Evolutionary conservation across 2,888 invertebrate genomes (phyloP), one percentile per base, ranked within the genome.

Genomic region (Leptopilina drosophilae): DNA sequence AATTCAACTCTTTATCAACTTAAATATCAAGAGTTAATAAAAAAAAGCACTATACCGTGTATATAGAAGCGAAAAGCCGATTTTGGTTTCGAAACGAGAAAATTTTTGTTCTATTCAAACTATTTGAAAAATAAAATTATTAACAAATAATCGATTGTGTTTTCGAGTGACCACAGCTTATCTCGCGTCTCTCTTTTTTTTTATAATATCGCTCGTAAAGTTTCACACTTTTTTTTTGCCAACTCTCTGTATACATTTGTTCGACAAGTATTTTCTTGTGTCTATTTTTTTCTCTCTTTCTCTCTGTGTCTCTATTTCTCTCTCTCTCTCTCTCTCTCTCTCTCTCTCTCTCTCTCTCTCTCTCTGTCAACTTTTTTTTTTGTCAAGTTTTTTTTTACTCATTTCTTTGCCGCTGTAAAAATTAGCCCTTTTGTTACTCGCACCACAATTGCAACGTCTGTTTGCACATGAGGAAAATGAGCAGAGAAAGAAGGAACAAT

Each of bases 111-210:
- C 7, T 8, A 7, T 42, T 42, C 42, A 42, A 42, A 42, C 42
- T 42, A 42, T 42, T 42, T 42, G 0, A 7, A 42, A 8, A 42
- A 42, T 33, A 33, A 33, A 33, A 2, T 33, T 33, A 42, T 42
- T 42, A 42, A 0, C 8, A 42, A 42, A 84, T 83, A 86, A 88
- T 87, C 86, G 87, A 88, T 88, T 86, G 84, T 82, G 83, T 46
- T 66, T 79, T 82, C 85, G 85, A 81, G 75, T 81, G 81, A 78
- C 81, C 81, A 65, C 77, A 80, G 83, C 81, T 62, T 53, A 80
- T 73, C 59, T 73, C 33, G 20, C 20, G 0, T 20, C 20, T 20
- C 20, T 20, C 82, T 81, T 64, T 77, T 81, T 82, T 80, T 83
- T 81, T 78, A 84, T 86, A 84, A 86, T 86, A 86, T 86, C 86